Conservation (phyloP, 2,888 invertebrate genomes). For the Patella depressa region DNA sequence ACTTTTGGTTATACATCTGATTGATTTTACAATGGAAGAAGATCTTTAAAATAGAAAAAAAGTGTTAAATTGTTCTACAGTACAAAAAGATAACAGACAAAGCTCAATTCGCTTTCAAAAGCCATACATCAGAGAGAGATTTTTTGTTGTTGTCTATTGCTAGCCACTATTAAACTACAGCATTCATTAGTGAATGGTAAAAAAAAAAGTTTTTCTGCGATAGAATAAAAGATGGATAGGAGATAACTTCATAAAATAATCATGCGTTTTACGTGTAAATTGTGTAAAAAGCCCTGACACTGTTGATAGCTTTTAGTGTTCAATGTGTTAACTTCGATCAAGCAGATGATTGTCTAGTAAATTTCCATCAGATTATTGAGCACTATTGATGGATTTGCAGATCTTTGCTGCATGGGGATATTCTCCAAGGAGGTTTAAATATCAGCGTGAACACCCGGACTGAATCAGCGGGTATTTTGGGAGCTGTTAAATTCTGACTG, state of each 20-base stretch:
- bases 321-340: not conserved
- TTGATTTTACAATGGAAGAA: no score
- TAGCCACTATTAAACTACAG: no score
- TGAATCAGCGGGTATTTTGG: not conserved
- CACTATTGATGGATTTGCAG: not conserved
- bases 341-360: constrained; percentile 7
- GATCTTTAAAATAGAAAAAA: no score
- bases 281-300: not conserved
- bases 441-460: not conserved
- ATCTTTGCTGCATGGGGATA: not conserved
- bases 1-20: no score
- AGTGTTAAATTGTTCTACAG: no score
- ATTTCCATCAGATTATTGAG: not conserved
- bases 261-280: not conserved
- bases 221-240: no score
- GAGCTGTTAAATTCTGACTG: constrained; percentile 15
- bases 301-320: constrained; percentile 1
- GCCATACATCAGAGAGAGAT: no score
- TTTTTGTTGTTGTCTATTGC: no score
- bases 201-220: no score
- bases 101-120: no score
- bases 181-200: no score
- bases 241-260: not conserved
- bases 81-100: no score
- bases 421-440: not conserved